Evolutionary conservation across 2,888 invertebrate species (phyloP).

Genomic region (Blastobasis adustella): DNA sequence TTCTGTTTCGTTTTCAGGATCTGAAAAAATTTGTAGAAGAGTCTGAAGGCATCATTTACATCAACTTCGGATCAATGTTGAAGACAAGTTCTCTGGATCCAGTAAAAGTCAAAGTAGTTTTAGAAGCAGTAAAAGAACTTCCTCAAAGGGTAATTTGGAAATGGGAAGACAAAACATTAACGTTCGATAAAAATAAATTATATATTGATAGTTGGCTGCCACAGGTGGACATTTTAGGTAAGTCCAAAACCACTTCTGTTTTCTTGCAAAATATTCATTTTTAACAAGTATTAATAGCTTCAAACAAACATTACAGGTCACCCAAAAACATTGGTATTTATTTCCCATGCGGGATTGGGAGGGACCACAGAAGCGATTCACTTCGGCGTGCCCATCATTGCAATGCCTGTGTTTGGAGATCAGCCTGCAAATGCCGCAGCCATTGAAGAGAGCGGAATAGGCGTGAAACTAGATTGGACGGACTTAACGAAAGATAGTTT

Average conservation of each 20-base stretch:
- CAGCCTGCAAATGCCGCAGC: constrained; percentile 75
- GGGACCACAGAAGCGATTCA: constrained; percentile 76
- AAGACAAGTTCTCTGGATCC: constrained; percentile 77
- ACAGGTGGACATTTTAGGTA: constrained; percentile 82
- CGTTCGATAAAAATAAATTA: constrained; percentile 76
- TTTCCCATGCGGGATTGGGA: constrained; percentile 76
- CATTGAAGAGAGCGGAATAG: constrained; percentile 71
- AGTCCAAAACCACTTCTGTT: constrained; percentile 22
- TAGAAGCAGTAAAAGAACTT: constrained; percentile 76
- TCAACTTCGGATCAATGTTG: constrained; percentile 85
- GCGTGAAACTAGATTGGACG: constrained; percentile 57
- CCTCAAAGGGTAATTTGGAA: constrained; percentile 86
- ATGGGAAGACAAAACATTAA: constrained; percentile 79
- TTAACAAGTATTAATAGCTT: background rate
- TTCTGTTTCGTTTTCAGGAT: too few species aligned
- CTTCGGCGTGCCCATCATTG: constrained; percentile 74
- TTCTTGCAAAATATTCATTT: too few species aligned
- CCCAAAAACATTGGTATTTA: constrained; percentile 74
- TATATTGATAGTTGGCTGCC: constrained; percentile 80
- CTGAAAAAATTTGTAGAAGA: constrained; percentile 71
- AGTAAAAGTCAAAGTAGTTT: constrained; percentile 74
- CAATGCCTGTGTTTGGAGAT: constrained; percentile 75
- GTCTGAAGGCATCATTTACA: constrained; percentile 80
- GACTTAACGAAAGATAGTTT: constrained; percentile 66
- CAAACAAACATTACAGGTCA: constrained; percentile 55